Evolutionary conservation across 2,888 invertebrate species (phyloP), one percentile per base, ranked within the genome.

Genomic region (Sinelater perroti): DNA sequence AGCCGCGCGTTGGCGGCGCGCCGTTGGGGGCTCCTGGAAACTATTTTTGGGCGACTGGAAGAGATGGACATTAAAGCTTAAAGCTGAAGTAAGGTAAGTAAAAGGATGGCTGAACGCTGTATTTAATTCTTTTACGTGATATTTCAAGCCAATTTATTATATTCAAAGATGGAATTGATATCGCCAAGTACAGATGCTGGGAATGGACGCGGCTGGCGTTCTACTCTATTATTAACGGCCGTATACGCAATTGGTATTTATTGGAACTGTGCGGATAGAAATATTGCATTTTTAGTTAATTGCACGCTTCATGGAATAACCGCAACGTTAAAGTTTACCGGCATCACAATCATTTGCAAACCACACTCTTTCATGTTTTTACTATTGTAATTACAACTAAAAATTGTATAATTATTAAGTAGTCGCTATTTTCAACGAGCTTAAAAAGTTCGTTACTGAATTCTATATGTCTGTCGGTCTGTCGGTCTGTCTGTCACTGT

Each of bases 41-140:
- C 54, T 10, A 8, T 11, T 21, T 18, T 45, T 71, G 76, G 67
- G 11, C 69, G 62, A 68, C 58, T 70, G 69, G 45, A 69, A 70
- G 69, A 73, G 72, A 72, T 72, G 71, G 66, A 74, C 72, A 75
- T 77, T 76, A 76, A 77, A 75, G 75, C 75, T 57, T 77, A 76
- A 76, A 75, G 74, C 75, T 76, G 70, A 36, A 75, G 76, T 75
- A 71, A 77, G 76, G 75, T 78, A 78, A 78, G 78, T 78, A 78
- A 78, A 78, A 78, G 78, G 76, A 77, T 69, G 70, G 70, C 70
- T 77, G 77, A 78, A 75, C 67, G 77, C 70, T 73, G 77, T 77
- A 68, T 78, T 78, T 78, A 78, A 78, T 76, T 75, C 76, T 78
- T 77, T 77, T 78, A 78, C 78, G 77, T 78, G 78, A 78, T 78